Evolutionary conservation across 2,888 invertebrate genomes (phyloP).

Genomic region (Andrena bicolor): DNA sequence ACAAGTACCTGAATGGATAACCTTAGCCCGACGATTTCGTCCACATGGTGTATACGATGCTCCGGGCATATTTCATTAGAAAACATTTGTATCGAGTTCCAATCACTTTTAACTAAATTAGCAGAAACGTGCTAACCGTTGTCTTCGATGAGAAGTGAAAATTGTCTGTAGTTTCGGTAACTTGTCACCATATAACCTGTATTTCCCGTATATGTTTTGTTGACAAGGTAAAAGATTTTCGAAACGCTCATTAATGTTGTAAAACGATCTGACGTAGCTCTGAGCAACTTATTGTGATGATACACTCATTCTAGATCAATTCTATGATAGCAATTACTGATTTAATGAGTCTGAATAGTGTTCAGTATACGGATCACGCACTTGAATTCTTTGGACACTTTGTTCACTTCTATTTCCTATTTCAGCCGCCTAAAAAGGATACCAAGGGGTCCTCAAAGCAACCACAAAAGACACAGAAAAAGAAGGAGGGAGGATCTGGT

Average conservation of each 20-base stretch:
- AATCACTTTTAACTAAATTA: not conserved
- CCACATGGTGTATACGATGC: slow-evolving; percentile 55
- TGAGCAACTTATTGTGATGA: slow-evolving; percentile 47
- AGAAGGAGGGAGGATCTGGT: slow-evolving; percentile 97
- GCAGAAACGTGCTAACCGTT: not conserved
- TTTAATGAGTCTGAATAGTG: slow-evolving; percentile 85
- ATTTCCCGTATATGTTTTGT: slow-evolving; percentile 31
- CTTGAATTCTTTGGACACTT: not conserved
- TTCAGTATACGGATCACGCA: not conserved
- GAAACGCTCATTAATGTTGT: not conserved
- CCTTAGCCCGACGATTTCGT: slow-evolving; percentile 21
- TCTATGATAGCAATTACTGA: slow-evolving; percentile 82
- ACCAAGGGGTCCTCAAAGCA: slow-evolving; percentile 95
- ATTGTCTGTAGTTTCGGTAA: not conserved
- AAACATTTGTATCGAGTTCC: not conserved
- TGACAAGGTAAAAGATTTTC: slow-evolving; percentile 16
- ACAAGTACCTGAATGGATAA: slow-evolving; percentile 19
- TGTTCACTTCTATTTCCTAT: slow-evolving; percentile 40
- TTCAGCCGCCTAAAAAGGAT: slow-evolving; percentile 97
- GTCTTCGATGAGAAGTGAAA: not conserved
- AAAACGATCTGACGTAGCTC: not conserved
- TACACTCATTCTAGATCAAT: slow-evolving; percentile 36
- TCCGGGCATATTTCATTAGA: not conserved
- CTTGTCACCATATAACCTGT: slow-evolving; percentile 5
- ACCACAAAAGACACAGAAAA: slow-evolving; percentile 97